phyloP scores from a whole-genome alignment of 2,888 invertebrate species.

The Tinea trinotella region DNA sequence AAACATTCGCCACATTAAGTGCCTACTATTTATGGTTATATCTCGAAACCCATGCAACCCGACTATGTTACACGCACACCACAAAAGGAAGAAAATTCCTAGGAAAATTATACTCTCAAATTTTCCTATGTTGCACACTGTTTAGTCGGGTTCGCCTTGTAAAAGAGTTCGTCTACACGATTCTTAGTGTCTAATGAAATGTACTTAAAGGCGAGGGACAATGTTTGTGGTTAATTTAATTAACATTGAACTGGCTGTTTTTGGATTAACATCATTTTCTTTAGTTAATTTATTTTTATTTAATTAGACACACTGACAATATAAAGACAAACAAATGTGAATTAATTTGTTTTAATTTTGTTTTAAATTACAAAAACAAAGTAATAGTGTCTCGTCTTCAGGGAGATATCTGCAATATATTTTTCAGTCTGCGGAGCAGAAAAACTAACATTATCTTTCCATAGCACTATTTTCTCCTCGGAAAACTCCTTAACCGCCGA shows the following conservation, averaged over 20 bases:
- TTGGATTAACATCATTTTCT: neutral
- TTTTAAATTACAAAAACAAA: neutral
- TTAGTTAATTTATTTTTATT: neutral
- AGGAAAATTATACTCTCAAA: neutral
- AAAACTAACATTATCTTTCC: constrained; percentile 21
- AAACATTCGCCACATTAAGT: constrained; percentile 62
- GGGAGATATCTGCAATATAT: constrained; percentile 6
- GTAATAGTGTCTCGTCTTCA: neutral
- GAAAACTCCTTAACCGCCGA: constrained; percentile 66
- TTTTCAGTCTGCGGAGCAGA: constrained; percentile 16
- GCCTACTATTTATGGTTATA: constrained; percentile 42
- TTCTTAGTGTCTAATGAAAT: constrained; percentile 23
- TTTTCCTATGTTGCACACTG: neutral
- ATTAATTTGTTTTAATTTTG: neutral
- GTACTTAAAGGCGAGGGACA: constrained; percentile 20
- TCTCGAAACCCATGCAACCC: constrained; percentile 26
- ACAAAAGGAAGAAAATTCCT: neutral
- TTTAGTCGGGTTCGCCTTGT: neutral
- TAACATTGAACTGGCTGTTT: neutral
- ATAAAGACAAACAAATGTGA: too few species aligned
- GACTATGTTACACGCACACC: constrained; percentile 27
- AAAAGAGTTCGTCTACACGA: constrained; percentile 18
- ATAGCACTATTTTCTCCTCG: constrained; percentile 53
- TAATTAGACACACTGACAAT: neutral
- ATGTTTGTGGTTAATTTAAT: constrained; percentile 20